phyloP scores from a whole-genome alignment of 2,113 vertebrate species.

The Illadopsis cleaveri region DNA sequence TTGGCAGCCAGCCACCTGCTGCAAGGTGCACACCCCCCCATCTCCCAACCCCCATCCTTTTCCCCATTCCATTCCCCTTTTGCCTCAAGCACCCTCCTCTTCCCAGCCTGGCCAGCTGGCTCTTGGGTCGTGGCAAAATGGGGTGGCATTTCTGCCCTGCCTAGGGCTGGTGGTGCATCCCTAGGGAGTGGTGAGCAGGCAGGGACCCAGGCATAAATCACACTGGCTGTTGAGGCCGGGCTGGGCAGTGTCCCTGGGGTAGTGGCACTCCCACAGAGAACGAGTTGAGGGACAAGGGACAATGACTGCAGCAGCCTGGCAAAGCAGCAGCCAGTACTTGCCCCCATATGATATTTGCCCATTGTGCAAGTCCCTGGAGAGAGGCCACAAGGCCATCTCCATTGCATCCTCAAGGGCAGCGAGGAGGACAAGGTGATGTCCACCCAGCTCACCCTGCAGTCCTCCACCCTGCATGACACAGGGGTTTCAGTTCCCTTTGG shows the following conservation, averaged over 20 bases:
- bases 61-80: neutral
- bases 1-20: neutral
- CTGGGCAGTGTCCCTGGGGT: neutral
- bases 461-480: neutral
- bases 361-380: accelerated
- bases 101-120: accelerated
- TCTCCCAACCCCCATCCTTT: neutral
- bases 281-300: neutral
- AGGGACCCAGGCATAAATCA: neutral
- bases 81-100: neutral
- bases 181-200: neutral
- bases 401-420: neutral
- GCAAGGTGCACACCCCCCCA: neutral
- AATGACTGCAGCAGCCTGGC: neutral
- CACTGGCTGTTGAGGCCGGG: neutral
- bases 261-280: neutral
- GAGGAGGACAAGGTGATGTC: accelerated
- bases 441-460: neutral
- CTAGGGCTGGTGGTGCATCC: accelerated
- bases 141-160: neutral
- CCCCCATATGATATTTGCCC: accelerated
- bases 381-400: neutral
- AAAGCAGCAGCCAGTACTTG: neutral
- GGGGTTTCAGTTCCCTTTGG: neutral
- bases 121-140: neutral